Percentiles rank a stretch among this genome's conserved stretches.
phyloP scores from a whole-genome alignment of 2,113 vertebrate genomes.

The Coreoperca whiteheadi region DNA sequence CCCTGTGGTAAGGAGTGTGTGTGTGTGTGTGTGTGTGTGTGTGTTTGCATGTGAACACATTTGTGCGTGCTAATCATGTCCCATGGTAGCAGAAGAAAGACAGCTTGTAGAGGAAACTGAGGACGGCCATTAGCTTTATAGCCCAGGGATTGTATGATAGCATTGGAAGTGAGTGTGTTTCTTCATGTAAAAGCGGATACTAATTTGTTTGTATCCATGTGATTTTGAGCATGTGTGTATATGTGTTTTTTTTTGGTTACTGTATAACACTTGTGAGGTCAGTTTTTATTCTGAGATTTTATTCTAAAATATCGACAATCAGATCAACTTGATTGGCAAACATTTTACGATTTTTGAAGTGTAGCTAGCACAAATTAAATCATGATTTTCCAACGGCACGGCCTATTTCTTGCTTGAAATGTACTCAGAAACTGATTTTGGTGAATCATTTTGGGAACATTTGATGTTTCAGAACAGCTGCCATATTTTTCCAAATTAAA shows the following conservation, averaged over 20 bases:
- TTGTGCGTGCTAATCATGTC: conserved; percentile 58
- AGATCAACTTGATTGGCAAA: not conserved
- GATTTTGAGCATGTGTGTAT: not conserved
- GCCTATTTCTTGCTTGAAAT: not conserved
- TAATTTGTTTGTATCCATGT: not conserved
- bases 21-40: conserved; percentile 20
- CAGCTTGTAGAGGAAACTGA: conserved; percentile 46
- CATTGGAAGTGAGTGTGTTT: not conserved
- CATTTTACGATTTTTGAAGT: not conserved
- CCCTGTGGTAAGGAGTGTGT: conserved; percentile 13
- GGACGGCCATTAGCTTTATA: conserved; percentile 39
- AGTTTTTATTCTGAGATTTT: not conserved
- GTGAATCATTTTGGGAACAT: not conserved
- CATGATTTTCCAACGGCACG: not conserved
- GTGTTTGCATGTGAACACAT: not conserved
- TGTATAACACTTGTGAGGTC: not conserved
- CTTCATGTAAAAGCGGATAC: not conserved
- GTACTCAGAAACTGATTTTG: not conserved
- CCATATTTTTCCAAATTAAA: not conserved
- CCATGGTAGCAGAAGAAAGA: conserved; percentile 26
- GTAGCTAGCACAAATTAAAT: not conserved
- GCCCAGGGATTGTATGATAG: conserved; percentile 17
- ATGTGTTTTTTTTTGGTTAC: not conserved
- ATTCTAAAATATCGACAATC: not conserved
- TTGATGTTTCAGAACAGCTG: not conserved